Evolutionary conservation across 2,888 invertebrate species (phyloP), one percentile per base, ranked within the genome.

Genomic region (Latrodectus elegans): DNA sequence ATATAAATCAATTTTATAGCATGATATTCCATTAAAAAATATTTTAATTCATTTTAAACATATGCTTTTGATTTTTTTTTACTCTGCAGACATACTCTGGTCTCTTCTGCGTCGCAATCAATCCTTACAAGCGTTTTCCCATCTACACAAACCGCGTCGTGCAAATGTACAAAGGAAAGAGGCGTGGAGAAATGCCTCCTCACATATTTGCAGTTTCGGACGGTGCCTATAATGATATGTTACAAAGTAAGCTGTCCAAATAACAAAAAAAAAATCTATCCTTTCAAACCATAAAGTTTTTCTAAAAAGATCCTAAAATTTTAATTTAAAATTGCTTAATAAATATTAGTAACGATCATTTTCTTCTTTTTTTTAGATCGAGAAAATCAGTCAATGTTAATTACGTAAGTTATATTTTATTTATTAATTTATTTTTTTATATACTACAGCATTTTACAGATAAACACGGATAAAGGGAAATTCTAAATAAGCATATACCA

Each of bases 301-400:
- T 4, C 38, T 1, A 38, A 38, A 38, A 38, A 6, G 38, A 38
- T 38, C 10, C 6, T 60, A 11, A 6, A 60, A 9, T 12, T 60
- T 60, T 60, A 60, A 15, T 49, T 64, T 9, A 38, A 15, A 64
- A 60, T 75, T 64, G 15, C 0, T 22, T 68, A 14, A 38, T 38
- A 38, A 38, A 38, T 6, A 38, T 38, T 38, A 38, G 6, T 38
- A 38, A 38, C 38, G 38, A 2, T 55, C 12, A 2, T 53, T 60
- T 53, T 72, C 26, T 67, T 60, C 89, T 89, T 90, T 90, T 89
- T 94, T 93, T 89, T 94, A 96, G 95, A 99, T 95, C 96, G 97
- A 94, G 99, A 98, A 94, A 98, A 99, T 95, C 99, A 99, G 95
- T 99, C 99, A 94, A 99, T 99, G 98, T 96, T 99, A 96, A 99